Percentiles rank a stretch among this genome's conserved stretches.
Evolutionary conservation across 2,113 vertebrate species (phyloP).

Genomic region (Macroglossus sobrinus): DNA sequence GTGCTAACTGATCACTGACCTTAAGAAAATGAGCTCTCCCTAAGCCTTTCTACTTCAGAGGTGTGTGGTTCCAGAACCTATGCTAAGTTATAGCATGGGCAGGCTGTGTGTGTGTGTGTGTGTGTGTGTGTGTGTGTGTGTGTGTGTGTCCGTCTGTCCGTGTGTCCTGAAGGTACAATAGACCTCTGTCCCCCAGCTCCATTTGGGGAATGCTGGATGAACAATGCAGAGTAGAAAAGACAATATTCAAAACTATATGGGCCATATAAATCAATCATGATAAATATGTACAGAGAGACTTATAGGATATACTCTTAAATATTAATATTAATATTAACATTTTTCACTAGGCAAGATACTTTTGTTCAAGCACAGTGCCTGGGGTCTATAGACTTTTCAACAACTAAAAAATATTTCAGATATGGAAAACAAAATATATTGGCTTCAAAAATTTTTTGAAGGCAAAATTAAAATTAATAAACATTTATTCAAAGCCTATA

Average conservation of each 20-base stretch:
- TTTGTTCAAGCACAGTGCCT: background rate
- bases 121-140: background rate
- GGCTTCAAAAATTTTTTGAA: background rate
- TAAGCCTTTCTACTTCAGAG: background rate
- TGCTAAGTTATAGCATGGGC: background rate
- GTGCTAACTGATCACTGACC: background rate
- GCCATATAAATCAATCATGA: background rate
- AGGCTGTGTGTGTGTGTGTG: background rate
- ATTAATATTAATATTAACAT: background rate
- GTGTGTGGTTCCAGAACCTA: background rate
- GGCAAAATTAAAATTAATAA: background rate
- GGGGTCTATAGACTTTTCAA: background rate
- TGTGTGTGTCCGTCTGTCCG: too few relatives aligned
- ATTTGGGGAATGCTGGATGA: background rate
- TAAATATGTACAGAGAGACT: background rate
- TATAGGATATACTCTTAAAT: background rate
- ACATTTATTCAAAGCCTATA: background rate
- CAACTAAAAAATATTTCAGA: background rate
- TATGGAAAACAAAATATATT: background rate
- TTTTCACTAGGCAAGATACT: background rate
- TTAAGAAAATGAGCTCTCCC: background rate
- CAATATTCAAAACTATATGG: background rate
- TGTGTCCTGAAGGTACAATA: background rate
- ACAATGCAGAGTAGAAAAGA: background rate
- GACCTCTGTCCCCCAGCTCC: background rate